phyloP scores from a whole-genome alignment of 1,140 invertebrate genomes.

The Steinernema khuongi region DNA sequence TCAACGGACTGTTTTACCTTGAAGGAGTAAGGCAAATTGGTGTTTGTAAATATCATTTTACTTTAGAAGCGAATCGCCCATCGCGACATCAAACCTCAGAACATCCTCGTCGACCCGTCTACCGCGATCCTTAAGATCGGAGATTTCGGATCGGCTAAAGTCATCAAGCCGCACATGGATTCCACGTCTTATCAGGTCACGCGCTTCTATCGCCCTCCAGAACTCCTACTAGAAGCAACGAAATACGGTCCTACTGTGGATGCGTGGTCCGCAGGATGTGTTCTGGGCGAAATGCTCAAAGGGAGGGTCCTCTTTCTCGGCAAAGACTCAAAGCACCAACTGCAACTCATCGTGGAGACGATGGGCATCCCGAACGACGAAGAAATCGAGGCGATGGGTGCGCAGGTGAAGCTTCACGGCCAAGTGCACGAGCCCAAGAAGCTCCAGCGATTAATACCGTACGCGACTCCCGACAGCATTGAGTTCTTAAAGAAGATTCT shows the following conservation, averaged over 20 bases:
- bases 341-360: constrained; percentile 96
- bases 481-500: constrained; percentile 31
- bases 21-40: constrained; percentile 1
- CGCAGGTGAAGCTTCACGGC: constrained; percentile 19
- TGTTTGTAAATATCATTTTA: constrained; percentile 22
- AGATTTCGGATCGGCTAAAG: constrained; percentile 47
- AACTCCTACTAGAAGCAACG: constrained; percentile 39
- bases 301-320: constrained; percentile 99
- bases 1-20: constrained; percentile 43
- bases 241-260: constrained; percentile 63
- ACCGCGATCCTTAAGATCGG: constrained; percentile 47
- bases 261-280: constrained; percentile 98
- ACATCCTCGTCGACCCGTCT: constrained; percentile 42
- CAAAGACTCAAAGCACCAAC: constrained; percentile 93
- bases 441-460: constrained; percentile 29
- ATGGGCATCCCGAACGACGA: constrained; percentile 82
- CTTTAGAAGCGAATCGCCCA: constrained; percentile 37
- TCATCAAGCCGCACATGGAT: constrained; percentile 5
- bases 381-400: constrained; percentile 35
- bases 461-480: constrained; percentile 24
- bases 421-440: not conserved
- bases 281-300: constrained; percentile 77
- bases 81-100: constrained; percentile 51
- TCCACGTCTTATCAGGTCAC: constrained; percentile 45
- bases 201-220: constrained; percentile 45